These are phyloP conservation scores for Papilio gigon DNA, from an alignment of 2,888 invertebrate genomes.

Conservation along the genomic window DNA sequence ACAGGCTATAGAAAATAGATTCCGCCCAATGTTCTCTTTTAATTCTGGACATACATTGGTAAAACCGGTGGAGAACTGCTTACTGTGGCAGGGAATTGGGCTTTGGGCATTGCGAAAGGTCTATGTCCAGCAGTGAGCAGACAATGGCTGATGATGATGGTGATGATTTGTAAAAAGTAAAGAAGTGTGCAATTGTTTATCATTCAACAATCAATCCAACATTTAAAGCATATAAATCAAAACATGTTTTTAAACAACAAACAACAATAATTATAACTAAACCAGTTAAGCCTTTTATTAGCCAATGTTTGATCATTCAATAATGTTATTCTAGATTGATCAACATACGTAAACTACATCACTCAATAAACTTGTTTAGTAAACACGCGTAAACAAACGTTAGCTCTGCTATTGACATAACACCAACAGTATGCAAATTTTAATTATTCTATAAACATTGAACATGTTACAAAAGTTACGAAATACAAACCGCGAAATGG, in stretches of 20 bases:
- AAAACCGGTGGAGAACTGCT: too few species aligned
- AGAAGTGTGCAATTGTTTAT: too few species aligned
- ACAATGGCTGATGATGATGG: too few species aligned
- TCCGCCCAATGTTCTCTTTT: too few species aligned
- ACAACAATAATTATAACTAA: neutral
- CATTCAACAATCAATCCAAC: neutral
- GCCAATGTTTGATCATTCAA: constrained; percentile 3
- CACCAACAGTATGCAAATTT: constrained; percentile 30
- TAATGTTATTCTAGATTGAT: constrained; percentile 12
- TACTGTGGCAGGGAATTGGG: too few species aligned
- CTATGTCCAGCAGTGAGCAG: too few species aligned
- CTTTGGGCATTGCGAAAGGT: too few species aligned
- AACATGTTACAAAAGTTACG: constrained; percentile 20
- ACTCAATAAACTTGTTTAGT: constrained; percentile 28
- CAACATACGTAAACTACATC: constrained; percentile 16
- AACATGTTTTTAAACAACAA: neutral
- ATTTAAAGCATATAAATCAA: neutral
- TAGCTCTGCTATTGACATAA: constrained; percentile 20
- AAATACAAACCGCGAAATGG: constrained; percentile 41
- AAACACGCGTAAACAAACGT: constrained; percentile 25
- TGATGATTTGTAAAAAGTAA: too few species aligned
- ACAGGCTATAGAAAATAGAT: too few species aligned
- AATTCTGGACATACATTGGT: too few species aligned
- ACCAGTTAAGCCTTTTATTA: neutral
- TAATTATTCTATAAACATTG: constrained; percentile 4